Base-by-base conservation (phyloP, 2,113 vertebrate genomes). In the Microcebus ravelobensis region DNA sequence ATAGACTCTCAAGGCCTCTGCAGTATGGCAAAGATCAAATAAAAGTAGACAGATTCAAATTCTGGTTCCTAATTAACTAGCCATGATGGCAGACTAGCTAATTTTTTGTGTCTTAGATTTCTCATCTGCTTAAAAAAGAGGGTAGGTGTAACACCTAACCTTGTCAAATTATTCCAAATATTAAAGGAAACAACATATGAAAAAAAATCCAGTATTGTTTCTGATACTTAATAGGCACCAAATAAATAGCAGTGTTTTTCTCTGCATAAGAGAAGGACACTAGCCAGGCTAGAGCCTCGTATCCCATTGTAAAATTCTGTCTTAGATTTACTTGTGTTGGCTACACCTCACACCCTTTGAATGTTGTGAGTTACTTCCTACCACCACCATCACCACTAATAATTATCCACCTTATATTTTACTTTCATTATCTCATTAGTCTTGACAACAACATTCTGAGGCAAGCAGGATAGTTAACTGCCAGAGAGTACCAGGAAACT, bases 351-450 rank as follows among this genome's bases (percentile, higher is more conserved):
- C 4, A 68, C 17, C 12, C 80, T 95, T 63, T 87, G 67, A 87
- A 55, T 81, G 74, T 50, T 23, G 12, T 86, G 45, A 84, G 68
- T 59, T 61, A 57, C 50, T 82, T 84, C 85, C 65, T 42, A 68
- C 70, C 23, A 86, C 48, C 12, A 45, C 15, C 34, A 83, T 45
- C 31, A 48, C 8, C 8, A 48, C 39, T 34, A 57, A 83, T 61
- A 55, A 94, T 42, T 55, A 65, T 27, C 21, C 20, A 70, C n/a
- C 65, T 90, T 25, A 34, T 39, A 81, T 67, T 57, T 91, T 65
- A 83, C 57, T 94, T 91, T 87, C 81, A 87, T 90, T 21, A 90
- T 59, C 57, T 94, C 45, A 86, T 85, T 83, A 87, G 57, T 76
- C 63, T 25, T 90, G 80, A 95, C 57, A 91, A 92, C 8, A 55